Evolutionary conservation across 2,888 invertebrate genomes (phyloP), one percentile per base, ranked within the genome.

Genomic region (Dichetophora obliterata): DNA sequence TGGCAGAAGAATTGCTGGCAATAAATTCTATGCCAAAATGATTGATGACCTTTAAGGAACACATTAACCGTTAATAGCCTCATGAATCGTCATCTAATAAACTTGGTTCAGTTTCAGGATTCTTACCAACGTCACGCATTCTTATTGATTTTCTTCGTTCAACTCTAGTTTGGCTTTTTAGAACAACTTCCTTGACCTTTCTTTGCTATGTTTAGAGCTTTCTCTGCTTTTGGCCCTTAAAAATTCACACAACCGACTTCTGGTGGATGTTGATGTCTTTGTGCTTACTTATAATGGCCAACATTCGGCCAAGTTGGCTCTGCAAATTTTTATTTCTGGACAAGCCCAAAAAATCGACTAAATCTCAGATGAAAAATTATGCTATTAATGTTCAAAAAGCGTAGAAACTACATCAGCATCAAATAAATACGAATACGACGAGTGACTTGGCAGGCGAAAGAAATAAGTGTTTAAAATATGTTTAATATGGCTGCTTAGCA

Each of bases 51-150:
- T 34, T 34, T 16, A 71, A 65, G 48, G 37, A 61, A 52, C 70
- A 34, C 70, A 76, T 76, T 76, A 71, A 76, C 54, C 27, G 65
- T 71, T 76, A 63, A 76, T 76, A 71, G 71, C 71, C 19, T 8
- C 37, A 54, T 68, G 22, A 14, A 37, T 43, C 37, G 66, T 66
- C 37, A 14, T 66, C 37, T 66, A 16, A 19, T 65, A 65, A 65
- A 65, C 34, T 37, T 34, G 19, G 5, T 66, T 43, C 19, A 6
- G 3, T 34, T 19, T 37, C 63, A 34, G 24, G 3, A 24, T 59
- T 6, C 27, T 27, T 14, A 5, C 24, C 27, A 16, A 59, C 24
- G 24, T 59, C 27, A 16, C 14, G 24, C 16, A 27, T 59, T 59
- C 16, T 59, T 27, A 59, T 59, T 27, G 59, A 59, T 59, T 59